These are phyloP conservation scores for Aplodontia rufa DNA, from an alignment of 2,113 vertebrate species.

Conservation along the genomic window DNA sequence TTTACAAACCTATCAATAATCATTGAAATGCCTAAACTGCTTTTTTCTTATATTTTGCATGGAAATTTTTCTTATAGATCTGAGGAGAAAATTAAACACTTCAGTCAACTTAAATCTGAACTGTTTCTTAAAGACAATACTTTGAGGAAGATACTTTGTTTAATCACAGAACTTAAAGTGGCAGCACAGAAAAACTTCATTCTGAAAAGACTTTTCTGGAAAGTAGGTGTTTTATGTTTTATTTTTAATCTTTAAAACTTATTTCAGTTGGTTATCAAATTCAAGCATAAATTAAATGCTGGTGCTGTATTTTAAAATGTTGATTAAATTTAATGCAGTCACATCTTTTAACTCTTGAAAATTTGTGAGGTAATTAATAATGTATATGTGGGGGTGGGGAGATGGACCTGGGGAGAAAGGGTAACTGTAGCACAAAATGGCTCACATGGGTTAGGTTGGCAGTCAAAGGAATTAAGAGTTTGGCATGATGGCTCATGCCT, in stretches of 20 bases:
- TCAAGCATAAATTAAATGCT: conserved; percentile 36
- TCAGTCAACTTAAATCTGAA: conserved; percentile 74
- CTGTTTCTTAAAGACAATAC: conserved; percentile 75
- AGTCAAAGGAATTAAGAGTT: not conserved
- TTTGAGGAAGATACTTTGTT: conserved; percentile 60
- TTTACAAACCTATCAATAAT: not conserved
- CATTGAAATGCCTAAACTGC: not conserved
- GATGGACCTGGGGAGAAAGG: not conserved
- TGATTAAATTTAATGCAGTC: not conserved
- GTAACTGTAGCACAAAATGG: not conserved
- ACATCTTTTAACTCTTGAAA: not conserved
- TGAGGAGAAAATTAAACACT: conserved; percentile 76
- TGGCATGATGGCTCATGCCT: too few relatives aligned
- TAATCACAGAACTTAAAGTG: conserved; percentile 67
- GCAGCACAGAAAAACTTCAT: conserved; percentile 76
- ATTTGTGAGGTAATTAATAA: not conserved
- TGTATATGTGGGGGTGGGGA: not conserved
- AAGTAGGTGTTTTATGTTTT: conserved; percentile 62
- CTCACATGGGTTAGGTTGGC: not conserved
- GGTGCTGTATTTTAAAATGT: conserved; percentile 16
- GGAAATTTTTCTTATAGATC: conserved; percentile 60
- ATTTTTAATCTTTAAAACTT: conserved; percentile 48
- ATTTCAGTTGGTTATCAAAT: not conserved
- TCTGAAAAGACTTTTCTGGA: conserved; percentile 76
- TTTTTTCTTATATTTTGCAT: not conserved